Base-by-base conservation (phyloP, 2,888 invertebrate genomes). In the Mythimna vitellina region DNA sequence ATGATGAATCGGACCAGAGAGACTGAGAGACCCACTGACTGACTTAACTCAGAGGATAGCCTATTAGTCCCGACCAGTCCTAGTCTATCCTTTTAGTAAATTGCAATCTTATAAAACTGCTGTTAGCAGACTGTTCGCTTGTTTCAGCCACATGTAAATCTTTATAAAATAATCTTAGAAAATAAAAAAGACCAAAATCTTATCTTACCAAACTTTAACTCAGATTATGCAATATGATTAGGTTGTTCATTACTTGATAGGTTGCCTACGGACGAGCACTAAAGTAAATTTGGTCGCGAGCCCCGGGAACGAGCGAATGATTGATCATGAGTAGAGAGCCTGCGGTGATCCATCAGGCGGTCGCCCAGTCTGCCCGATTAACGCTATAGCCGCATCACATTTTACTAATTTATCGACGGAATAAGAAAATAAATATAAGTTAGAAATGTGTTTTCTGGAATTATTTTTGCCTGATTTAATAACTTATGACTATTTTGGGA, bases 311-410 rank as follows among this genome's bases (percentile, higher is more conserved):
- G 68, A 77, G 65, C 76, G 80, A 84, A 90, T 92, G 92, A 93
- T 93, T 88, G 90, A 93, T 92, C 88, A 87, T 88, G 86, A 83
- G 75, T 77, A 81, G 83, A 84, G 82, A 84, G 87, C 78, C 83
- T 78, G 73, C 81, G 88, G 89, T 89, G 90, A 93, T 93, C 92
- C 89, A 92, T 93, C 91, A 92, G 72, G 70, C 53, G 74, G 71
- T 70, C 62, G 70, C 57, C 62, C 67, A 79, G 69, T 65, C 60
- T 56, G 53, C 65, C 71, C 77, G 82, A 77, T 81, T 81, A 81
- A 66, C 65, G 62, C 53, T 75, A 71, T 83, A 73, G 76, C 70
- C 56, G 20, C 65, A 73, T 66, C 70, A 67, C 20, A 57, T 63
- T 74, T 84, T 65, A 81, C 61, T 76, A 81, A 81, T 81, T 76